Base-by-base conservation (phyloP, 2,797 vertebrate genomes). In the Neomorphus geoffroyi region DNA sequence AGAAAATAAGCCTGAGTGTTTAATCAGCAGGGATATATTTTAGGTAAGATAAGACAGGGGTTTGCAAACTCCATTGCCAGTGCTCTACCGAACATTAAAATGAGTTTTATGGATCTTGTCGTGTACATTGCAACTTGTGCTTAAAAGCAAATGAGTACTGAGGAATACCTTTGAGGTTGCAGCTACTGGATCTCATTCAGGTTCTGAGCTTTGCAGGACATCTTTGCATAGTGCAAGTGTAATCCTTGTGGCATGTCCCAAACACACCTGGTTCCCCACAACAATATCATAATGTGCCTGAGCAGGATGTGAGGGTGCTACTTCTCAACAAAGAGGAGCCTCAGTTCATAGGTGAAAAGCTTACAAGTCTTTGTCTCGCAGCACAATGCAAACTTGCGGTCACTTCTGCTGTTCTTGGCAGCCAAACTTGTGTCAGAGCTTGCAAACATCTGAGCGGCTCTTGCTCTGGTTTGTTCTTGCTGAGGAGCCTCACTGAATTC, bases 221-320 rank as follows among this genome's bases (percentile, higher is more conserved):
- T 43, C 7, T 6, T 80, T 56, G n/a, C 1, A 0, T 7, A n/a
- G 0, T 45, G 22, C 16, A 18, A 12, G 3, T 9, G 4, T 32
- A 39, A 54, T 37, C 35, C 19, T 65, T 35, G 33, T 10, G 45
- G 33, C 41, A 26, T 3, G 3, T 61, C 65, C 61, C 18, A 54
- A 45, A n/a, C 19, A 7, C 22, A 7, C 18, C 54, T 28, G 32
- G 19, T 35, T 35, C 11, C 43, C 37, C 54, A 30, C 56, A 35
- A 24, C 22, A 11, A 2, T 12, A 8, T 3, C 24, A 23, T 26
- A 26, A 19, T 30, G 37, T n/a, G 14, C 35, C 77, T 54, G 58
- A 90, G 88, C 27, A 73, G 51, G 15, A 13, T 79, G 46, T n/a
- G 57, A 48, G 37, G 33, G 18, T 78, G 65, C 28, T 73, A n/a